A percentile compares a stretch with the other conserved stretches of the same genome.
Conservation (phyloP, 30 jellyfish, hydroid and myxozoan genomes). For the Aurelia aurita complex sp. Pacific region DNA sequence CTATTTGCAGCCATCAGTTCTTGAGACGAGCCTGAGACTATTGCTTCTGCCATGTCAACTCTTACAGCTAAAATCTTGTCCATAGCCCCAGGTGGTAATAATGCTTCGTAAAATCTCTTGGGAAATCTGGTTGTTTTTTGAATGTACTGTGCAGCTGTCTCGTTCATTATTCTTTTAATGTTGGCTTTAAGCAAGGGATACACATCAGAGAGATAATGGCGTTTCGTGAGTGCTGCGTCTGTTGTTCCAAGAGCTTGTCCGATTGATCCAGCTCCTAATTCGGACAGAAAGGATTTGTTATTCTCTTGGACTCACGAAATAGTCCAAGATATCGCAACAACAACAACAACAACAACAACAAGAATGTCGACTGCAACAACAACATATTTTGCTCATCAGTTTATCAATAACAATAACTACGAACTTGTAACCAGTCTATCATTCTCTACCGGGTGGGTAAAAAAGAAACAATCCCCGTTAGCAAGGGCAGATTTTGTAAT, state of each 20-base stretch:
- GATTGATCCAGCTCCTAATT: conserved; percentile 8
- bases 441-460: too few relatives aligned
- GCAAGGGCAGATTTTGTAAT: too few relatives aligned
- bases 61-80: conserved; percentile 27
- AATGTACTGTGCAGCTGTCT: conserved; percentile 14
- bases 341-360: too few relatives aligned
- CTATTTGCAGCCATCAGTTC: not conserved
- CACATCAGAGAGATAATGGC: conserved; percentile 18
- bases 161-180: conserved; percentile 2
- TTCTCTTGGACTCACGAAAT: too few relatives aligned
- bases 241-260: conserved; percentile 33
- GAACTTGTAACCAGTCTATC: too few relatives aligned
- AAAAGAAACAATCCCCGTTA: too few relatives aligned
- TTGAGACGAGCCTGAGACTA: not conserved
- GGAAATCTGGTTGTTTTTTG: not conserved
- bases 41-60: conserved; percentile 17
- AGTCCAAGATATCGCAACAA: too few relatives aligned
- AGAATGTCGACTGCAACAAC: too few relatives aligned
- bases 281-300: too few relatives aligned
- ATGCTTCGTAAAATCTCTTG: conserved; percentile 19
- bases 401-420: too few relatives aligned
- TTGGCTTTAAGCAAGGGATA: conserved; percentile 28
- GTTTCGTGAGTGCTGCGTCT: conserved; percentile 13
- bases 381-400: too few relatives aligned
- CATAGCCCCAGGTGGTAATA: not conserved